A percentile compares a stretch with the other conserved stretches of the same genome.
These are phyloP conservation scores for Fulica atra DNA, from an alignment of 2,113 vertebrate genomes.

Conservation along the genomic window DNA sequence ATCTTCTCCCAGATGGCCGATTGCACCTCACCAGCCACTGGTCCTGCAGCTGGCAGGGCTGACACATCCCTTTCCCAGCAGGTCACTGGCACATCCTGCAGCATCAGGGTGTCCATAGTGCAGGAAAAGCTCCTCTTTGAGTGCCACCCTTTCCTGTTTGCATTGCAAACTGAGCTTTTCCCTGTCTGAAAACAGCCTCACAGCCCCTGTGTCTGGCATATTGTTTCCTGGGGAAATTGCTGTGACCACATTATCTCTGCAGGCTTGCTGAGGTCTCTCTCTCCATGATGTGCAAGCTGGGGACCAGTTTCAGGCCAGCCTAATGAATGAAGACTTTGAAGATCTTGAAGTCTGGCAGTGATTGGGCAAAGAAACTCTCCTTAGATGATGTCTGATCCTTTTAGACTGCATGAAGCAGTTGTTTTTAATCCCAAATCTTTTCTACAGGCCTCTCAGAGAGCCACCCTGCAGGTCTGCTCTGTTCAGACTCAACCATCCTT, in stretches of 20 bases:
- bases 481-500: neutral
- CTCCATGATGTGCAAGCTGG: neutral
- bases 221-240: neutral
- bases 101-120: neutral
- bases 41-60: neutral
- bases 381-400: neutral
- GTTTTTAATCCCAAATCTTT: neutral
- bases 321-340: neutral
- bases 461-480: neutral
- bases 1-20: neutral
- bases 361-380: neutral
- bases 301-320: neutral
- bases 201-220: neutral
- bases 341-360: neutral
- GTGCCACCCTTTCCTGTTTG: slow-evolving; percentile 56
- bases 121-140: slow-evolving; percentile 26
- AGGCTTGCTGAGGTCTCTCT: neutral
- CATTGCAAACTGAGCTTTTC: slow-evolving; percentile 35
- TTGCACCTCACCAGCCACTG: neutral
- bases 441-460: neutral
- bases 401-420: neutral
- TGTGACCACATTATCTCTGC: rapidly evolving
- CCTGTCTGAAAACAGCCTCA: neutral
- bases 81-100: neutral
- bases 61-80: neutral